These are phyloP conservation scores for Diprion similis DNA, from an alignment of 1,140 invertebrate genomes.

Conservation along the genomic window DNA sequence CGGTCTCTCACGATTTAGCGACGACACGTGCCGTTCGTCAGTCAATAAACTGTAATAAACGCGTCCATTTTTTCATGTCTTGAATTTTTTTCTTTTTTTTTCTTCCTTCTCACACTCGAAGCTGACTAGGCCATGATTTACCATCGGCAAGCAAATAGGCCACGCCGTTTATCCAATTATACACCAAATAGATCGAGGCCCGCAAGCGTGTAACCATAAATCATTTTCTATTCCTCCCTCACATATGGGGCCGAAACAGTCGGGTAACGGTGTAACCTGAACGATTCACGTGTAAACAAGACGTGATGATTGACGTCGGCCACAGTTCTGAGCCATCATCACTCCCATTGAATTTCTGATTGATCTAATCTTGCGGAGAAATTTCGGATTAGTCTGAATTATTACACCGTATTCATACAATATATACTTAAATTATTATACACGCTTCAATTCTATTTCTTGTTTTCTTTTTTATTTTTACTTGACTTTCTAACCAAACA, in stretches of 20 bases:
- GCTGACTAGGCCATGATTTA: not conserved
- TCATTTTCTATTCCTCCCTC: not conserved
- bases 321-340: not conserved
- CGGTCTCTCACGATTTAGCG: not conserved
- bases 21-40: conserved; percentile 5
- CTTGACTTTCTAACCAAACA: too few relatives aligned
- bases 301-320: not conserved
- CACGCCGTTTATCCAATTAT: conserved; percentile 4
- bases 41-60: too few relatives aligned
- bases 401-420: too few relatives aligned
- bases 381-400: too few relatives aligned
- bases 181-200: not conserved
- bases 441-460: too few relatives aligned
- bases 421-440: too few relatives aligned
- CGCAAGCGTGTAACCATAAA: not conserved
- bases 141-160: not conserved
- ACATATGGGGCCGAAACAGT: not conserved
- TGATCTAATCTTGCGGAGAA: not conserved
- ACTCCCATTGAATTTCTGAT: not conserved
- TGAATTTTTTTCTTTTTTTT: not conserved
- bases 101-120: not conserved
- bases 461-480: too few relatives aligned
- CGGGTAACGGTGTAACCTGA: not conserved
- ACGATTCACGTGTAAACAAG: not conserved
- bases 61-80: not conserved